Percentiles rank a stretch among this genome's conserved stretches.
Conservation (phyloP, 2,888 invertebrate species). For the Andricus quercusramuli region DNA sequence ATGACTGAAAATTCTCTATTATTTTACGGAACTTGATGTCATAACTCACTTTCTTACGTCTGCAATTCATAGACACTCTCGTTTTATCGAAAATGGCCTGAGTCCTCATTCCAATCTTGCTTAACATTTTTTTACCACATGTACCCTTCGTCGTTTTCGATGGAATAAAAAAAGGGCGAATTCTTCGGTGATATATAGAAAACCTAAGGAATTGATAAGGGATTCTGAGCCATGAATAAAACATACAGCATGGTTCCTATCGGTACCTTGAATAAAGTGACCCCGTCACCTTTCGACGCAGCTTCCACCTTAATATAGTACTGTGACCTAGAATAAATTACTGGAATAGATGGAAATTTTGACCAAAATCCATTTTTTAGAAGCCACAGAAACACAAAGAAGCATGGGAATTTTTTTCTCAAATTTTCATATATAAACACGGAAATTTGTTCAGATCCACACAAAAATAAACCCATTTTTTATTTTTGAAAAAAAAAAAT, state of each 20-base stretch:
- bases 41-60: background rate
- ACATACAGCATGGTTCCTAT: constrained; percentile 38
- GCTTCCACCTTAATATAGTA: constrained; percentile 14
- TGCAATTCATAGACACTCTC: background rate
- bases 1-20: no score
- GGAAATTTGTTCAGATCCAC: no score
- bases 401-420: no score
- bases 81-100: background rate
- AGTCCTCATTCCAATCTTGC: background rate
- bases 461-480: no score
- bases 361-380: background rate
- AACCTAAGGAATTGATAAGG: constrained; percentile 40
- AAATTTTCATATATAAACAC: no score
- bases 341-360: background rate
- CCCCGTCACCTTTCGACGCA: constrained; percentile 14
- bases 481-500: no score
- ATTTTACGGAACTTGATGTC: background rate
- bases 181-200: background rate
- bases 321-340: background rate
- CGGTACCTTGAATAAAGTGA: constrained; percentile 43
- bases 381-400: no score
- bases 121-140: constrained; percentile 7
- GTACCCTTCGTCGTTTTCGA: background rate
- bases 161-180: background rate
- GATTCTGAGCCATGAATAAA: constrained; percentile 41